Conservation (phyloP, 2,113 vertebrate species). For the Microtus pennsylvanicus region DNA sequence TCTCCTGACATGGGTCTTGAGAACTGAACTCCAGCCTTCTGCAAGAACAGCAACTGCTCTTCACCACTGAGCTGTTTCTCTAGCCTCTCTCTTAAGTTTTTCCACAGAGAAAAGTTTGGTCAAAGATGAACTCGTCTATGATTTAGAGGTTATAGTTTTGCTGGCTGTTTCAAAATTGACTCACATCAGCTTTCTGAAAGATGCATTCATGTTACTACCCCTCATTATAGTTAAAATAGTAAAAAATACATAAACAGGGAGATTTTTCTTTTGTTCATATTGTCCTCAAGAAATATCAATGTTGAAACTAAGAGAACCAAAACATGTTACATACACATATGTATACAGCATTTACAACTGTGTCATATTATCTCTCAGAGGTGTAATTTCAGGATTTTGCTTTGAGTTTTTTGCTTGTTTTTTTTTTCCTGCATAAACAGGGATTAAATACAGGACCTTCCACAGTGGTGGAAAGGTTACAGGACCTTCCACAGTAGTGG, state of each 20-base stretch:
- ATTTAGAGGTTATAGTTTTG: neutral
- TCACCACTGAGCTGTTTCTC: neutral
- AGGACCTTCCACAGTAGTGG: too few relatives aligned
- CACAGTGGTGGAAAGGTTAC: too few relatives aligned
- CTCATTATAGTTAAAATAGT: neutral
- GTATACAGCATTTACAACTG: neutral
- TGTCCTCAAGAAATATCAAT: neutral
- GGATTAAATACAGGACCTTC: neutral
- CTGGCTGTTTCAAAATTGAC: neutral
- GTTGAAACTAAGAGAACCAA: neutral
- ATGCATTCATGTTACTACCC: neutral
- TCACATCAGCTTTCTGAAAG: conserved; percentile 2
- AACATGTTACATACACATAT: neutral
- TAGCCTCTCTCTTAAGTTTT: neutral
- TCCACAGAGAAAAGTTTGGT: neutral
- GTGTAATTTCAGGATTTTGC: neutral
- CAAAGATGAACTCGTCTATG: neutral
- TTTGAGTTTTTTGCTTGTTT: neutral
- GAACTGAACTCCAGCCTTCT: neutral
- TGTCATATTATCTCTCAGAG: neutral
- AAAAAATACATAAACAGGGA: neutral
- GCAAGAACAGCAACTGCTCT: neutral
- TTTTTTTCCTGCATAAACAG: neutral
- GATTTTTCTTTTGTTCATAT: neutral
- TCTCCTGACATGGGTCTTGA: neutral